Base-by-base conservation (phyloP, 2,113 vertebrate species). In the Chinchilla lanigera region DNA sequence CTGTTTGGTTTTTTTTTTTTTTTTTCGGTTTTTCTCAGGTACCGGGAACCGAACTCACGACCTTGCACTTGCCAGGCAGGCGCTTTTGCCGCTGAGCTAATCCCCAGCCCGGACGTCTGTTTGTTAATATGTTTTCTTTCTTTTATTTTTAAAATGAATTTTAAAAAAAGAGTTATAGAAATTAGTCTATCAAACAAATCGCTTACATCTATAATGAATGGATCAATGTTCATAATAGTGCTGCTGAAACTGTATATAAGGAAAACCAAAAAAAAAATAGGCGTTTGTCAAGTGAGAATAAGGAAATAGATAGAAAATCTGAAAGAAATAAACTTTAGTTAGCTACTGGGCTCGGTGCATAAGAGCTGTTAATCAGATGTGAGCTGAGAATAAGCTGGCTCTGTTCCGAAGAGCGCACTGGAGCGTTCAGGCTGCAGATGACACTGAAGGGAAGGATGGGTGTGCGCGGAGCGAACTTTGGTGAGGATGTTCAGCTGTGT, bases 391-490 rank as follows among this genome's bases (percentile, higher is more conserved):
- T 93, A 96, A 78, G 81, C 19, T 97, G 38, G 4, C 9, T 38
- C 81, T 4, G 0, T 47, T 96, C 97, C 86, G 98, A 97, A 97
- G 92, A 81, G 97, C 98, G 1, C 89, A 96, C 47, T 95, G 83
- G 96, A 96, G 88, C 93, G 93, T 91, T 98, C 86, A 97, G 93
- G 96, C 89, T 98, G 93, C 50, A 97, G 90, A 95, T 96, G 95
- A 97, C 97, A 97, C 96, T 98, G 97, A 97, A 97, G n/a, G 93
- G 73, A 96, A 96, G 17, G 75, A 93, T 90, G 50, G 89, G 96
- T 73, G 94, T 93, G 52, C 80, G 89, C 86, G 97, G 89, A 97
- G 93, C 97, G 97, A 97, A 81, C 77, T 97, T 96, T 96, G 97
- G 78, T 97, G 97, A 98, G 83, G 56, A 93, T 89, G 83, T 97